Conservation (phyloP, 92 coral and sea anemone genomes). For the Micromussa lordhowensis region DNA sequence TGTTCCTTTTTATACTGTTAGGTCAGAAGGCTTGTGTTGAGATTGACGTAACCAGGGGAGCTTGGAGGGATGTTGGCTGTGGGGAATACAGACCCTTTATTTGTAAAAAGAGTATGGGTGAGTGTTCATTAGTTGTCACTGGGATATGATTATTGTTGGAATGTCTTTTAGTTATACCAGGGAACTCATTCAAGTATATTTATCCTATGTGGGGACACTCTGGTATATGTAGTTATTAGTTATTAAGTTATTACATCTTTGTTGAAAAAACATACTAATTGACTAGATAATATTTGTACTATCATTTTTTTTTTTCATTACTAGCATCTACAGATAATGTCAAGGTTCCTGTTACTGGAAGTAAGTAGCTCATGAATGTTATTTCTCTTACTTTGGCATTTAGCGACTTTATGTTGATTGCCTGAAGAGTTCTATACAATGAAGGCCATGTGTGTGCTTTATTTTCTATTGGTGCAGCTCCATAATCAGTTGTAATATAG, state of each 20-base stretch:
- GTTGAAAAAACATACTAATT: neutral
- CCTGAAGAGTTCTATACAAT: neutral
- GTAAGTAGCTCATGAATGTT: constrained; percentile 31
- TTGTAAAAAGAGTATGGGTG: constrained; percentile 90
- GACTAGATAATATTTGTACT: neutral
- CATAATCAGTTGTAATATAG: too few relatives aligned
- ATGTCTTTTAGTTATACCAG: too few relatives aligned
- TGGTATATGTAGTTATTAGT: too few relatives aligned
- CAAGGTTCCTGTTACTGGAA: constrained; percentile 52
- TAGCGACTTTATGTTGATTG: neutral
- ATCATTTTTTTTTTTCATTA: neutral
- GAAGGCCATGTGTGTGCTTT: neutral
- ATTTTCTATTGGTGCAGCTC: too few relatives aligned
- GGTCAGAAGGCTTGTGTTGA: constrained; percentile 88
- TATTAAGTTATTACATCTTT: too few relatives aligned
- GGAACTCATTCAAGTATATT: too few relatives aligned
- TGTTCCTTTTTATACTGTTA: constrained; percentile 23
- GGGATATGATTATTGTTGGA: neutral
- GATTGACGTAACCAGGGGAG: constrained; percentile 66
- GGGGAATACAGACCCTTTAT: constrained; percentile 86
- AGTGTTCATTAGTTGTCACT: neutral
- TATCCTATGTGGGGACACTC: too few relatives aligned
- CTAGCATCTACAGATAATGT: constrained; percentile 7
- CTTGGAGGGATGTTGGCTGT: constrained; percentile 87
- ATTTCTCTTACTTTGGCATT: neutral